Base-by-base conservation (phyloP, 2,113 vertebrate species). In the Zosterops borbonicus region DNA sequence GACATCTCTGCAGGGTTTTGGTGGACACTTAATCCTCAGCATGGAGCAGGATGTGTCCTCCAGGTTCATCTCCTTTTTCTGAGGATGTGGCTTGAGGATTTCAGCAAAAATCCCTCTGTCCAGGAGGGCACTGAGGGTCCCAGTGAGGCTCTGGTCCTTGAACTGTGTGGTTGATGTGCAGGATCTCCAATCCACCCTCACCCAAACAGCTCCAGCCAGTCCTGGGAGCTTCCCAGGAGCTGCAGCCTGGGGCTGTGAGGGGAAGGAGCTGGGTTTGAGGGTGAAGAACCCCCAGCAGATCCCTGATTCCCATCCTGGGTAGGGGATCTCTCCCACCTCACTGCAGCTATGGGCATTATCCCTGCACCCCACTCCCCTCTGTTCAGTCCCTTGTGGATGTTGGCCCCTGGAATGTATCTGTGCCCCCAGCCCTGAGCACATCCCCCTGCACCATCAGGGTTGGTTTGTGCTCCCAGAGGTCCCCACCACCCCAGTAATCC, bases 91-190 rank as follows among this genome's bases (percentile, higher is more conserved):
- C 31, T 49, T 39, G 27, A 44, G 60, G 41, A 23, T 83, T 70
- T 63, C 62, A 53, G 27, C 29, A 65, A 17, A 33, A 78, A 7
- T 17, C 24, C 39, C 6, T 5, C 9, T 47, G 17, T 28, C 44
- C 35, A 4, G 52, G 31, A 23, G 71, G 39, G 37, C 42, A 1
- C 4, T 5, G 58, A 18, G 77, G 17, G 28, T 28, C 90, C 64
- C 50, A 27, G 52, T 0, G 1, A 1, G 4, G 35, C 46, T 55
- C 41, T 25, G 50, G 46, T 39, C 9, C 39, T 7, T 8, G 49
- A 31, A 7, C 70, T 1, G 0, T 6, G 10, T 4, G 0, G 4
- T 0, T 25, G 60, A 31, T 4, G 37, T 16, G 47, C 42, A 27
- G 39, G 58, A 37, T 46, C 75, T 31, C 70, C n/a, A 31, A 24